Percentiles rank a stretch among this genome's conserved stretches.
Evolutionary conservation across 2,113 vertebrate species (phyloP).

Genomic region (Eurypyga helias): DNA sequence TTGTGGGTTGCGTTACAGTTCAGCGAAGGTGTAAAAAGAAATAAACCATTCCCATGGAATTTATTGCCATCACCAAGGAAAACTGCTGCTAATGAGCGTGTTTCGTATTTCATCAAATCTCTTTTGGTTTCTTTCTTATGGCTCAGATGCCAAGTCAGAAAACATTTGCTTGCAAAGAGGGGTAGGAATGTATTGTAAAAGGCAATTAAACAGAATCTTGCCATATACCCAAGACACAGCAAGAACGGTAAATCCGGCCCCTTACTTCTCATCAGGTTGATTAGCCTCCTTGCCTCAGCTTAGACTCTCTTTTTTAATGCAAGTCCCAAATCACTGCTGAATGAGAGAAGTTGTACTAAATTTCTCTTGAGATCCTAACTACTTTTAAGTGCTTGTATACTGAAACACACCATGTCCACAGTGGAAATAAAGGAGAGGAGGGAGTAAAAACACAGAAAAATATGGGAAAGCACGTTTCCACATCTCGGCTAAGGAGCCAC

Average conservation of each 20-base stretch:
- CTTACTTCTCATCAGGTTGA: background rate
- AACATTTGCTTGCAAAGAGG: conserved; percentile 7
- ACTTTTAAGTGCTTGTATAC: background rate
- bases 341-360: background rate
- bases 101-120: conserved; percentile 73
- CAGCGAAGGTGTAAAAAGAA: conserved; percentile 66
- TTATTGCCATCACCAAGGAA: conserved; percentile 72
- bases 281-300: background rate
- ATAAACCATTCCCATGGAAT: conserved; percentile 73
- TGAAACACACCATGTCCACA: background rate
- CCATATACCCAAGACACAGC: background rate
- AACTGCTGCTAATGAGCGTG: conserved; percentile 61
- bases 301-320: background rate
- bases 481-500: background rate
- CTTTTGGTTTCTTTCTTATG: conserved; percentile 56
- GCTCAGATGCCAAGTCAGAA: conserved; percentile 60
- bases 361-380: background rate
- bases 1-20: conserved; percentile 35
- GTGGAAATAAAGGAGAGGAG: background rate
- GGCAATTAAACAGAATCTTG: background rate
- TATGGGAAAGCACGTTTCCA: background rate
- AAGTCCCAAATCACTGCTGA: background rate
- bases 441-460: background rate
- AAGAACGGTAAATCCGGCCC: background rate
- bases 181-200: conserved; percentile 12